Evolutionary conservation across 2,113 vertebrate species (phyloP), one percentile per base, ranked within the genome.

Genomic region (Thalassoma bifasciatum): DNA sequence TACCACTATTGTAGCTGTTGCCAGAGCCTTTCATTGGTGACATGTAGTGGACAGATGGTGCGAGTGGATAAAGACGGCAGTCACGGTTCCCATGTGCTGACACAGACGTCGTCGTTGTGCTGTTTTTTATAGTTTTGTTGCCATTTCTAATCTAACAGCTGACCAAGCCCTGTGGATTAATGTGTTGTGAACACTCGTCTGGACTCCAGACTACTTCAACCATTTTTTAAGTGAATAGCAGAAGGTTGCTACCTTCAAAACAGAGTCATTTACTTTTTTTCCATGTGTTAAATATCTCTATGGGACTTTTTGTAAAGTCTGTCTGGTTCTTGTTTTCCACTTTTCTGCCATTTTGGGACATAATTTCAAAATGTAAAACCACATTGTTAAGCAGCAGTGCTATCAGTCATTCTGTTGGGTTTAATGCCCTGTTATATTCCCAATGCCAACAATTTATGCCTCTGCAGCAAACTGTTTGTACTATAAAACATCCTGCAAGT

Each of bases 81-180:
- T 52, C 69, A 37, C 12, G 37, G 70, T 73, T 81, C 63, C 60
- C 37, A 67, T 79, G 79, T 73, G 77, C 71, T 63, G 78, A 61
- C 10, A 54, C 53, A 56, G 56, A 77, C n/a, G 14, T 62, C 10
- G 14, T 81, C 58, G 59, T 54, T 66, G 67, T 74, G 66, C 34
- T 74, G 11, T 79, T 64, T 64, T 78, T 79, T 40, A 78, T 69
- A 64, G 68, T 68, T 70, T 66, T 72, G 65, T 52, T 65, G 57
- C 65, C 42, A 67, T 61, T 44, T 71, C 75, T 61, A 61, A 63
- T 58, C 40, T 65, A 47, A 77, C 87, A 87, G 77, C 82, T 89
- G 85, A 85, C 10, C 61, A 62, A 23, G 40, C 5, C 9, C 30
- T 53, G 16, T 10, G 38, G 56, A 63, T 53, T 34, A 69, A 23